Conservation (phyloP, 2,888 invertebrate genomes). For the Asteroscopus sphinx region DNA sequence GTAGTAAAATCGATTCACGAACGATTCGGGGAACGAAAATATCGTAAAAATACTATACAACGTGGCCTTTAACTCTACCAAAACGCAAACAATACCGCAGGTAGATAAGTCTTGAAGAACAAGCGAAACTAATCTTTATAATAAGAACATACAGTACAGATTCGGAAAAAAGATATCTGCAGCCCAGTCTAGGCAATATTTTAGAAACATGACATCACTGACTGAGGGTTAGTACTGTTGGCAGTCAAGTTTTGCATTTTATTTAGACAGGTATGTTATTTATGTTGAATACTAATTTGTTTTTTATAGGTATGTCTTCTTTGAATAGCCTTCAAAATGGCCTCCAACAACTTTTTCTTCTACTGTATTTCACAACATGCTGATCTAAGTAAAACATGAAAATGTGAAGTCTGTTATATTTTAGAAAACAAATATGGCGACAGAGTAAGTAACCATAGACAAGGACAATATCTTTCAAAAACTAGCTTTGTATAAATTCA, state of each 20-base stretch:
- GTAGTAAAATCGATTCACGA: too few relatives aligned
- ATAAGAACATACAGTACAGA: background rate
- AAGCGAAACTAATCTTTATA: slow-evolving; percentile 8
- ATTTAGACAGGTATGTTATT: slow-evolving; percentile 25
- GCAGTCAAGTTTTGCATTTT: slow-evolving; percentile 1
- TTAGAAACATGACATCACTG: slow-evolving; percentile 14
- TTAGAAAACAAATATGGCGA: too few relatives aligned
- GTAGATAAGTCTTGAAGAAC: background rate
- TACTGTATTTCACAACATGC: background rate
- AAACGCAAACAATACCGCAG: slow-evolving; percentile 17
- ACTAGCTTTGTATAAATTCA: too few relatives aligned
- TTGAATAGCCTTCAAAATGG: background rate
- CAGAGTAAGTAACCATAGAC: too few relatives aligned
- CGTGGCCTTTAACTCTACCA: slow-evolving; percentile 10
- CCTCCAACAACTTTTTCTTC: background rate
- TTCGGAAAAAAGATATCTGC: background rate
- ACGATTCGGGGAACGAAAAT: background rate
- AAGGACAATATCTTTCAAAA: too few relatives aligned
- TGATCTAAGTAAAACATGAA: background rate
- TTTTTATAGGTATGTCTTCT: background rate
- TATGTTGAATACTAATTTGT: slow-evolving; percentile 3
- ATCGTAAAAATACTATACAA: slow-evolving; percentile 1
- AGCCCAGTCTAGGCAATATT: slow-evolving; percentile 9
- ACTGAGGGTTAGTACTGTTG: slow-evolving; percentile 7
- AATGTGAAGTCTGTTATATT: background rate